phyloP scores from a whole-genome alignment of 2,113 vertebrate genomes.

The Archilochus colubris region DNA sequence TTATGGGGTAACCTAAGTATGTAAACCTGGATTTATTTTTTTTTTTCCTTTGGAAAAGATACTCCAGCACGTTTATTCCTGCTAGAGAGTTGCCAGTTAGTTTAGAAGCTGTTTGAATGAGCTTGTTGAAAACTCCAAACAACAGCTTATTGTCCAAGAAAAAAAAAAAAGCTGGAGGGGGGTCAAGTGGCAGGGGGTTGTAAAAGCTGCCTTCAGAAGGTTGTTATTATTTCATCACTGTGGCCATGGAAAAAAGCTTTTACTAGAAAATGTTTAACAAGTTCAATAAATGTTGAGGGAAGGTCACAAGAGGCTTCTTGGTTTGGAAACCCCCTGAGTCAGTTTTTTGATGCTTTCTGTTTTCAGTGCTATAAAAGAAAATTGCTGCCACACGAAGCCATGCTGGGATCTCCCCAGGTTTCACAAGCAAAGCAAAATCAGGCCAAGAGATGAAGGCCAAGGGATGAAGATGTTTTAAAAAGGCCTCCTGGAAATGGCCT shows the following conservation, averaged over 20 bases:
- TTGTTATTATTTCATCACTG: not conserved
- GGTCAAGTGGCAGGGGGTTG: not conserved
- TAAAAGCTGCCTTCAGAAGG: not conserved
- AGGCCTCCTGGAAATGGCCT: not conserved
- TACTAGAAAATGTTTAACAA: not conserved
- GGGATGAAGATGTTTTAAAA: not conserved
- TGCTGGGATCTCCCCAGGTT: not conserved
- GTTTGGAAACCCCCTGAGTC: not conserved
- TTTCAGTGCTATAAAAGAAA: not conserved
- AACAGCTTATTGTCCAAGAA: not conserved
- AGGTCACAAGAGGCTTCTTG: not conserved
- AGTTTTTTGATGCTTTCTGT: not conserved
- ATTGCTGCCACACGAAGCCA: fast-evolving
- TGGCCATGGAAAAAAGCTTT: not conserved
- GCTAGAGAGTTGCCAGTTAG: not conserved
- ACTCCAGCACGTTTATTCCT: not conserved
- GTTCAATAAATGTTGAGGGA: not conserved
- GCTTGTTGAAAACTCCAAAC: not conserved
- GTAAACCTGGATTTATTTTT: not conserved
- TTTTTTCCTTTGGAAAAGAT: not conserved
- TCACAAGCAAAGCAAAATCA: not conserved
- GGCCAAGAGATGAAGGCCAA: not conserved
- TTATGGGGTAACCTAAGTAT: not conserved
- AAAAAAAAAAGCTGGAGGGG: not conserved
- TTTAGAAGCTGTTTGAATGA: not conserved